phyloP scores from a whole-genome alignment of 2,888 invertebrate genomes.

The Mythimna impura region DNA sequence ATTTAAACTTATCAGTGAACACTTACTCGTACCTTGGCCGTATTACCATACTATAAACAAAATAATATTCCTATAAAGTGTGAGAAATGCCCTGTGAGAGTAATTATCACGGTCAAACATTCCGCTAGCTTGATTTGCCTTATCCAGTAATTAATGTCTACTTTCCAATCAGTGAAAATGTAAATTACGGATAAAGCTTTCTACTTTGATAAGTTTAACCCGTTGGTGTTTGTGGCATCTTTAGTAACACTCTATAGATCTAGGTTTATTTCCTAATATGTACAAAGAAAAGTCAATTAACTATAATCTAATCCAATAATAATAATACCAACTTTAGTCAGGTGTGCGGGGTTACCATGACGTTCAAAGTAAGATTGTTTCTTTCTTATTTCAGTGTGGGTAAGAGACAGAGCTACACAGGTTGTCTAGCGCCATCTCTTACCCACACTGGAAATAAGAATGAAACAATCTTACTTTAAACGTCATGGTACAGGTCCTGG shows the following conservation, averaged over 20 bases:
- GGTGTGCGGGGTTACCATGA: too few species aligned
- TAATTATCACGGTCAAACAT: constrained; percentile 45
- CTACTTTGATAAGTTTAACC: constrained; percentile 51
- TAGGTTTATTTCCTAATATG: background rate
- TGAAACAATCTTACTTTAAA: too few species aligned
- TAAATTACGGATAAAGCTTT: constrained; percentile 46
- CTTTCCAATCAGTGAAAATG: constrained; percentile 57
- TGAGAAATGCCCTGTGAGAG: constrained; percentile 12
- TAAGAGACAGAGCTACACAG: too few species aligned
- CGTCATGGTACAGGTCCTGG: too few species aligned
- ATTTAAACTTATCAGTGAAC: background rate
- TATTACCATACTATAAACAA: constrained; percentile 1
- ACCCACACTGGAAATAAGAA: too few species aligned
- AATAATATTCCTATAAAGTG: constrained; percentile 10
- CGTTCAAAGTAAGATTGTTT: too few species aligned
- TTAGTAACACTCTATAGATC: constrained; percentile 10
- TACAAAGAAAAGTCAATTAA: background rate
- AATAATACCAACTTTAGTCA: too few species aligned
- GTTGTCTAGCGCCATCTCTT: too few species aligned
- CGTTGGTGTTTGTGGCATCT: constrained; percentile 28
- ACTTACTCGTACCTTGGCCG: background rate
- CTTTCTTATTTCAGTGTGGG: too few species aligned
- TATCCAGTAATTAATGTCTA: constrained; percentile 57
- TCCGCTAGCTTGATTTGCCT: constrained; percentile 41
- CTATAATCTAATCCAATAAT: too few species aligned